A percentile compares a stretch with the other conserved stretches of the same genome.
Conservation (phyloP, 2,888 invertebrate genomes). For the Sceliomorpha sp. region DNA sequence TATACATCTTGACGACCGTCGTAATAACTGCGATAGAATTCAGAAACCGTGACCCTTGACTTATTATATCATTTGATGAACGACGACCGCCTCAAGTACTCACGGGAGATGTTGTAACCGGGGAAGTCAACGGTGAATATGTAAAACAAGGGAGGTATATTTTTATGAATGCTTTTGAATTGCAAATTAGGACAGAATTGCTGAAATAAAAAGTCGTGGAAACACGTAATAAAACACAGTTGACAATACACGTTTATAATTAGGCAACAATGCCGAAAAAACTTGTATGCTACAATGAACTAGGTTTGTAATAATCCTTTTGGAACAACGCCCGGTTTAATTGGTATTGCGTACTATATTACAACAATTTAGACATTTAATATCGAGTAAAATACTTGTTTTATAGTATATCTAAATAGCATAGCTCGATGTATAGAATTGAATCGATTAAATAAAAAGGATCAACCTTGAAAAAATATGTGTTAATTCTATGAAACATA, state of each 20-base stretch:
- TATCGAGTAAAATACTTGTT: no score
- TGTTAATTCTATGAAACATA: no score
- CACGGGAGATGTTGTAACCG: slow-evolving; percentile 25
- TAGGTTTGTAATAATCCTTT: no score
- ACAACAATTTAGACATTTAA: no score
- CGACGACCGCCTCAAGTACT: slow-evolving; percentile 16
- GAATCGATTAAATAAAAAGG: no score
- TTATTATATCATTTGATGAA: slow-evolving; percentile 35
- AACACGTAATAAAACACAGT: slow-evolving; percentile 34
- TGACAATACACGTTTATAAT: slow-evolving; percentile 37
- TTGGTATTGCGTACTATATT: no score
- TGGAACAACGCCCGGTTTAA: no score
- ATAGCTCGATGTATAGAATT: no score
- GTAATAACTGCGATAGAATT: background rate
- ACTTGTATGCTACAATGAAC: no score
- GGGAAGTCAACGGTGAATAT: slow-evolving; percentile 30
- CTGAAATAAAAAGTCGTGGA: slow-evolving; percentile 31
- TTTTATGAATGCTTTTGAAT: slow-evolving; percentile 44
- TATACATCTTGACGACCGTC: no score
- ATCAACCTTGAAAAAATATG: no score
- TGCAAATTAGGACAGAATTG: slow-evolving; percentile 38
- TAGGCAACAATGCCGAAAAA: slow-evolving; percentile 21
- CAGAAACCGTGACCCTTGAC: background rate
- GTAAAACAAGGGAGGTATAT: slow-evolving; percentile 39
- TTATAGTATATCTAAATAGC: no score